Evolutionary conservation across 1,140 invertebrate genomes (phyloP), one percentile per base, ranked within the genome.

Genomic region (Lepidostoma basale): DNA sequence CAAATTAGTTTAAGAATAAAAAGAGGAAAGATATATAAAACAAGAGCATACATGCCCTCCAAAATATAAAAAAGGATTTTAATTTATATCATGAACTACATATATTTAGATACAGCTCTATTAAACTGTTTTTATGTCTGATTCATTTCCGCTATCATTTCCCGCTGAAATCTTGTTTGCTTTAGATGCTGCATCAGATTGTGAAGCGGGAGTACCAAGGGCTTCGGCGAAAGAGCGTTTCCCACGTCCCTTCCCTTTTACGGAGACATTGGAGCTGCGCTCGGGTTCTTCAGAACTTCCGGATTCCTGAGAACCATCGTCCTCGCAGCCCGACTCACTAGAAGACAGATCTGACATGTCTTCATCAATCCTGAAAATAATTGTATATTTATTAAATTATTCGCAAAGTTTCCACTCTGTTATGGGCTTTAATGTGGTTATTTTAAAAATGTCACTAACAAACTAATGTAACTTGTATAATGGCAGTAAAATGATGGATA

Each of bases 131-230:
- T 60, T 67, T 18, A 59, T 69, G n/a, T 83, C 80, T 10, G 81
- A 82, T 39, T 83, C 81, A 77, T 81, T 81, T 3, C 81, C 80
- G 70, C 80, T 81, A 62, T 83, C 81, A 3, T 78, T 81, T 0
- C 14, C 63, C 5, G 49, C 20, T 54, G 16, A 2, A n/a, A 36
- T 36, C 9, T 12, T 2, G 9, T 36, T 36, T 36, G 33, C 14
- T 2, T 36, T n/a, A 36, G 9, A 36, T 36, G 33, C 14, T n/a
- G 5, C 5, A 12, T 36, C 9, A 1, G 33, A 2, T 36, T 9
- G 33, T 36, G 5, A 2, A 6, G 33, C 9, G 5, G 33, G 14
- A 36, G 33, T 12, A 26, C 5, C 28, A 9, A 0, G 5, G 16
- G 20, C 8, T 3, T 22, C 33, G 3, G 39, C 5, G 14, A 39